Evolutionary conservation across 2,113 vertebrate genomes (phyloP).

Genomic region (Acrocephalus kingi): DNA sequence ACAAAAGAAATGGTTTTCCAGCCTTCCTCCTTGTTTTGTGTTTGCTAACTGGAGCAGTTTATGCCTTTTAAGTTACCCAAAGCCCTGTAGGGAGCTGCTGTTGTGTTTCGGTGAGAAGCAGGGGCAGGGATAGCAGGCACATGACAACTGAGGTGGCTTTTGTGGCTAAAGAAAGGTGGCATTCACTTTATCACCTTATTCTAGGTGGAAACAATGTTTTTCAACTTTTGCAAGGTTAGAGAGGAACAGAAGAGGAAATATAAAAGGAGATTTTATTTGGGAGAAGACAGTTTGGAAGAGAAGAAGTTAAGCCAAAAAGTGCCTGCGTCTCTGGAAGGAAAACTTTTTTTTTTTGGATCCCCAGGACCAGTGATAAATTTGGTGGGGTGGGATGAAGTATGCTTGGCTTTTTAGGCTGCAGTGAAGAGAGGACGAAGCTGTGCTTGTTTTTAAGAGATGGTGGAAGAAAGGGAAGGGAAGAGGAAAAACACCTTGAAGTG

Average conservation of each 20-base stretch:
- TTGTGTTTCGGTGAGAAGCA: slow-evolving; percentile 12
- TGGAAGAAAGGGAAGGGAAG: background rate
- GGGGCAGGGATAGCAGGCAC: background rate
- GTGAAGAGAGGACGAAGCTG: background rate
- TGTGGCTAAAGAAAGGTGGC: background rate
- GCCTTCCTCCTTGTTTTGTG: slow-evolving; percentile 24
- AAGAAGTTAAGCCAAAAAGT: background rate
- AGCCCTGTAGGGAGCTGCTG: background rate
- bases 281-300: background rate
- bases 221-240: background rate
- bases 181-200: background rate
- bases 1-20: background rate
- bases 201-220: background rate
- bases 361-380: background rate
- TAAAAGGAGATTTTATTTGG: background rate
- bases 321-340: background rate
- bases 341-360: background rate
- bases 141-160: background rate
- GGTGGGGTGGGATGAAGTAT: background rate
- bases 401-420: background rate
- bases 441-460: background rate
- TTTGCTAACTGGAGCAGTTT: slow-evolving; percentile 55
- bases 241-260: background rate
- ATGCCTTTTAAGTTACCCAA: background rate
- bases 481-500: background rate